Evolutionary conservation across 2,113 vertebrate genomes (phyloP).

Genomic region (Trogon surrucura): DNA sequence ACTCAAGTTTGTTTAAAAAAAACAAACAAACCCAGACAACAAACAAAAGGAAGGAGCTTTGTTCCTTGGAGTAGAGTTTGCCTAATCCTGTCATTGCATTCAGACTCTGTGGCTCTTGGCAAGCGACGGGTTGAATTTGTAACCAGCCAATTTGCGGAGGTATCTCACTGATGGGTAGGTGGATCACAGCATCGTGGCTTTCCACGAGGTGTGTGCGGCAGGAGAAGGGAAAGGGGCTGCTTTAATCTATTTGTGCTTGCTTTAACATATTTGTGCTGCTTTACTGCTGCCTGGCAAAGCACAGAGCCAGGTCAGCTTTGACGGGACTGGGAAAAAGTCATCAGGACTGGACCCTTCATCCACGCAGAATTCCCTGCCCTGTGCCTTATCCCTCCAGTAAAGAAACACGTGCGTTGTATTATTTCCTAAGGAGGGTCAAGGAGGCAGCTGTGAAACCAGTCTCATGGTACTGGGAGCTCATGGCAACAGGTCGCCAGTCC

Average conservation of each 20-base stretch:
- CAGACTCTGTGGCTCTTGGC: neutral
- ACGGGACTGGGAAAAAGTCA: neutral
- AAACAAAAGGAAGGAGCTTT: neutral
- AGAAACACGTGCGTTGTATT: accelerated
- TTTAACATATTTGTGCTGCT: neutral
- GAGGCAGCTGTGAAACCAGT: neutral
- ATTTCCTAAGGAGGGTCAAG: neutral
- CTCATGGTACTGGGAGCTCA: neutral
- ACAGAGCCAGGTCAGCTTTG: neutral
- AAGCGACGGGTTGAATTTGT: slow-evolving; percentile 22
- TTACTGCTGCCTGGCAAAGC: neutral
- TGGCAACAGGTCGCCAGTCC: neutral
- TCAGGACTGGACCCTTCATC: neutral
- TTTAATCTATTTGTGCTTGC: neutral
- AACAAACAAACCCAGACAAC: neutral
- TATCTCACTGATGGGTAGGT: neutral
- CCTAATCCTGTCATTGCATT: slow-evolving; percentile 16
- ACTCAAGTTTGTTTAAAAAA: neutral
- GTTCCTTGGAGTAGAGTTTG: neutral
- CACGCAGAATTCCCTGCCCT: neutral
- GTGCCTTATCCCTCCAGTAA: neutral
- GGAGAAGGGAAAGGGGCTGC: neutral
- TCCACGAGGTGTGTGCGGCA: neutral
- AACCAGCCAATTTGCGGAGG: neutral
- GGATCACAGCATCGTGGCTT: neutral